These are phyloP conservation scores for Gavia stellata DNA, from an alignment of 2,113 vertebrate genomes.

Conservation along the genomic window DNA sequence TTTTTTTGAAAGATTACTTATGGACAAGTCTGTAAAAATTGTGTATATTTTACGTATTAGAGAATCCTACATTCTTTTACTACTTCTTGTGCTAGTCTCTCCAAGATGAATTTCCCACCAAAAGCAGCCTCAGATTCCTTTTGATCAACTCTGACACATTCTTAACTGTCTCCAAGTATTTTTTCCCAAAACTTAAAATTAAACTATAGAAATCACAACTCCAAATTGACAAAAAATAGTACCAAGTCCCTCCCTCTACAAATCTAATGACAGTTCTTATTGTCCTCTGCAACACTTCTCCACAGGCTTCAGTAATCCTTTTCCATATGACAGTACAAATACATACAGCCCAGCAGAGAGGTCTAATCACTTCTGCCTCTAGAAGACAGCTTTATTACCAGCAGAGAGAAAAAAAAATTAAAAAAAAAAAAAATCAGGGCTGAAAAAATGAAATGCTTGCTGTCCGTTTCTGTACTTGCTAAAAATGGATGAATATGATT, in stretches of 20 bases:
- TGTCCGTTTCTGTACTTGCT: not conserved
- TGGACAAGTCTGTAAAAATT: not conserved
- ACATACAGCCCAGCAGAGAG: conserved; percentile 15
- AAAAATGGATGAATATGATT: not conserved
- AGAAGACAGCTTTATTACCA: conserved; percentile 77
- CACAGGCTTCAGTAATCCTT: conserved; percentile 70
- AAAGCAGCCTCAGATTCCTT: not conserved
- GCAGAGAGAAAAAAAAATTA: not conserved
- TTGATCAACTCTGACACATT: not conserved
- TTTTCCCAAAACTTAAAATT: not conserved
- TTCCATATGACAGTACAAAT: conserved; percentile 64
- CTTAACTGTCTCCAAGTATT: not conserved
- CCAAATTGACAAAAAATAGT: conserved; percentile 2
- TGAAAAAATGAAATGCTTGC: not conserved
- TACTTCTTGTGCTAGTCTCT: not conserved
- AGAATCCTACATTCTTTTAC: not conserved
- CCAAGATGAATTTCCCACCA: not conserved
- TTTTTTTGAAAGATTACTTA: not conserved
- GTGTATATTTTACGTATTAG: not conserved
- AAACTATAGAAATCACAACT: conserved; percentile 31
- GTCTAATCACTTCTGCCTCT: conserved; percentile 10
- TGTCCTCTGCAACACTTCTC: conserved; percentile 59
- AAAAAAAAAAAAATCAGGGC: not conserved
- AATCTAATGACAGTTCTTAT: conserved; percentile 55
- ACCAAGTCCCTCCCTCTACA: conserved; percentile 4